Percentiles rank a stretch among this genome's conserved stretches.
phyloP scores from a whole-genome alignment of 2,888 invertebrate genomes.

The Drosophila suboccidentalis region DNA sequence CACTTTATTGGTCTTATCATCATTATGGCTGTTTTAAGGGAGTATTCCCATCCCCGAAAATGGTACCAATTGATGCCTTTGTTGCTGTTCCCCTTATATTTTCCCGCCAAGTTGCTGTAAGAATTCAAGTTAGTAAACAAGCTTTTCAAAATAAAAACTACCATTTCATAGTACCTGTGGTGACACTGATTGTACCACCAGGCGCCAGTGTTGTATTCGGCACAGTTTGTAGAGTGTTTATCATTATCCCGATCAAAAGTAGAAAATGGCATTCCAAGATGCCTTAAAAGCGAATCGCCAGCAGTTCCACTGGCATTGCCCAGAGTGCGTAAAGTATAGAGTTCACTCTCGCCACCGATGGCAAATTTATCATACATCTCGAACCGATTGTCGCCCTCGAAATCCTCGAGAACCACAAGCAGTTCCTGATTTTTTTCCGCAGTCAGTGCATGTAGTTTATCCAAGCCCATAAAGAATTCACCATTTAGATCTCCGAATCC shows the following conservation, averaged over 20 bases:
- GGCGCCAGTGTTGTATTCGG: background rate
- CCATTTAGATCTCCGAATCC: background rate
- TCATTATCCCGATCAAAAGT: background rate
- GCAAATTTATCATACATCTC: background rate
- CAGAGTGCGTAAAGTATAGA: background rate
- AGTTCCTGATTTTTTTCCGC: background rate
- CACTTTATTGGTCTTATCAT: background rate
- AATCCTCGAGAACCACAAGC: background rate
- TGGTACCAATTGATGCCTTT: background rate
- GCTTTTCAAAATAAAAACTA: background rate
- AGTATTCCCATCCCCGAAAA: background rate
- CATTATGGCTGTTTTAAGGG: background rate
- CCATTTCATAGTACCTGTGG: background rate
- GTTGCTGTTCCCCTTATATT: background rate
- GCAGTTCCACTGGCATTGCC: background rate
- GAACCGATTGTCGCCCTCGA: background rate
- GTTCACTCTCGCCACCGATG: background rate
- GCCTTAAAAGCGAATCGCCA: background rate
- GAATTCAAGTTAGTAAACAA: background rate
- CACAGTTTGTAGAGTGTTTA: background rate
- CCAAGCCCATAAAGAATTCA: constrained; percentile 1
- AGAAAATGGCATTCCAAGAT: background rate
- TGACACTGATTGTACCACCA: background rate
- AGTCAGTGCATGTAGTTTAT: background rate
- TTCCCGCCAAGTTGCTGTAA: background rate